phyloP scores from a whole-genome alignment of 2,888 invertebrate genomes.

The Flexamia atlantica region DNA sequence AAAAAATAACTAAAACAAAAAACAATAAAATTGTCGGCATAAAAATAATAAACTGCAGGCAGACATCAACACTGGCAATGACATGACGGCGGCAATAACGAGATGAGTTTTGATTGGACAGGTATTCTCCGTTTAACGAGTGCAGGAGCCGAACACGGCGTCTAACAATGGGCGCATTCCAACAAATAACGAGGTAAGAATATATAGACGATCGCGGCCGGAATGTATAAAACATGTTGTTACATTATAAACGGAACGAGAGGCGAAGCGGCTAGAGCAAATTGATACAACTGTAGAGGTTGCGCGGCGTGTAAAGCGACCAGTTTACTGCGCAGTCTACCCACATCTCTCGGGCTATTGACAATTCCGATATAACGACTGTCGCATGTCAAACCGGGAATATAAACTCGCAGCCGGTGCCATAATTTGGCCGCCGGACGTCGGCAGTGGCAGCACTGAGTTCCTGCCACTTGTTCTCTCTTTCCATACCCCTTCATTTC shows the following conservation, averaged over 20 bases:
- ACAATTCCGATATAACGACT: conserved; percentile 31
- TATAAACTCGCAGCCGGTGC: conserved; percentile 21
- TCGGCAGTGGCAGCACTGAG: not conserved
- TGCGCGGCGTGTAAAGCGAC: conserved; percentile 33
- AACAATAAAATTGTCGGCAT: no score
- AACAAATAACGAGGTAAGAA: conserved; percentile 49
- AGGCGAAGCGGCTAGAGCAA: conserved; percentile 44
- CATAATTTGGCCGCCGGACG: conserved; percentile 16
- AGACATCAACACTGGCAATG: no score
- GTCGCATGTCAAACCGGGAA: conserved; percentile 29
- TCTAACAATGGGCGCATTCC: conserved; percentile 45
- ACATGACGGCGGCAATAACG: conserved; percentile 13
- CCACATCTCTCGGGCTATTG: conserved; percentile 21
- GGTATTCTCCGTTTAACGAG: conserved; percentile 31
- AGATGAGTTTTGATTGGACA: conserved; percentile 26
- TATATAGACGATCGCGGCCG: conserved; percentile 13
- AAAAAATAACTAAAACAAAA: no score
- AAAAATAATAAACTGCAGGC: no score
- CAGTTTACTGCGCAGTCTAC: conserved; percentile 8
- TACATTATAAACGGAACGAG: conserved; percentile 50
- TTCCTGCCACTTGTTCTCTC: not conserved
- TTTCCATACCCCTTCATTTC: not conserved
- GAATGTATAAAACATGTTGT: conserved; percentile 56
- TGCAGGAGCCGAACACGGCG: conserved; percentile 26
- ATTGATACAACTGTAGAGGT: conserved; percentile 49